phyloP scores from a whole-genome alignment of 35 echinoderm and acorn worm species.

The Heliocidaris tuberculata region DNA sequence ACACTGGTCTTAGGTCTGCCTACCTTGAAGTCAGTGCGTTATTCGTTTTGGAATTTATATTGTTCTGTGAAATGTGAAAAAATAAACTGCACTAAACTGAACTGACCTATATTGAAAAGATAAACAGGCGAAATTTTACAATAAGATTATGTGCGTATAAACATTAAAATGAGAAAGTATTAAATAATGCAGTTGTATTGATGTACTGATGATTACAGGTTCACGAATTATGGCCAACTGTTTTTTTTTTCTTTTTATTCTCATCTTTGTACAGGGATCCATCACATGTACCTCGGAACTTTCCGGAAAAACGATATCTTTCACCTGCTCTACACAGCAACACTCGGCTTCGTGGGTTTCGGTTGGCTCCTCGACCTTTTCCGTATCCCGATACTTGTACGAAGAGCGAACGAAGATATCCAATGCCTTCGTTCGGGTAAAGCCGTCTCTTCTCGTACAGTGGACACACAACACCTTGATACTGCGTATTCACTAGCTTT shows the following conservation, averaged over 20 bases:
- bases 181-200: no score
- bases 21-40: no score
- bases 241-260: not conserved
- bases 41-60: no score
- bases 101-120: not conserved
- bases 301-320: constrained; percentile 27
- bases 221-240: no score
- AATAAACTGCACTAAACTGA: not conserved
- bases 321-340: constrained; percentile 34
- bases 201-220: no score
- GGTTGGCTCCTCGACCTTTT: constrained; percentile 51
- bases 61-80: not conserved
- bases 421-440: constrained; percentile 29
- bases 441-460: not conserved
- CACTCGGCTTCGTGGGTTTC: constrained; percentile 34
- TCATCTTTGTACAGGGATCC: not conserved
- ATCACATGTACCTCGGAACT: constrained; percentile 48
- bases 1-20: no score
- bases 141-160: no score
- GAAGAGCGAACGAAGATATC: constrained; percentile 46
- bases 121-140: not conserved
- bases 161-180: no score
- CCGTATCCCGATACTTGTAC: constrained; percentile 47
- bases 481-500: constrained; percentile 60
- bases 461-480: constrained; percentile 18